Percentiles rank a stretch among this genome's conserved stretches.
These are phyloP conservation scores for Euthynnus affinis DNA, from an alignment of 2,797 vertebrate species.

Conservation along the genomic window DNA sequence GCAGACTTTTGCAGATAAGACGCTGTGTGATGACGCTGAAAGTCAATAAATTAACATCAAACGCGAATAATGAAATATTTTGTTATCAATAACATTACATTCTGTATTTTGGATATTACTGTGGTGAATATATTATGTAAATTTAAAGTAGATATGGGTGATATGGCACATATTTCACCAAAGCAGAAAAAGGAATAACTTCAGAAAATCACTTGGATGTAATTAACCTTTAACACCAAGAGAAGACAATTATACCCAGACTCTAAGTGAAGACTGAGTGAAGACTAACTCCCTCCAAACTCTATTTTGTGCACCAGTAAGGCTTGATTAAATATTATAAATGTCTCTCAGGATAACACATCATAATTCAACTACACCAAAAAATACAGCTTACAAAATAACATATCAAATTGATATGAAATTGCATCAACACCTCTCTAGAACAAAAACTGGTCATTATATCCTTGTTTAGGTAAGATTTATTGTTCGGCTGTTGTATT, in stretches of 20 bases:
- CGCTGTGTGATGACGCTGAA: rapidly evolving
- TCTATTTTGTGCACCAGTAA: not conserved
- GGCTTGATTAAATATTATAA: not conserved
- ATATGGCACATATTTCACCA: not conserved
- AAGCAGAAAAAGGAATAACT: not conserved
- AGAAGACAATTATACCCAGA: not conserved
- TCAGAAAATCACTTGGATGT: not conserved
- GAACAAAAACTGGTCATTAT: not conserved
- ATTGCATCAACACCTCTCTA: not conserved
- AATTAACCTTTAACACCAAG: not conserved
- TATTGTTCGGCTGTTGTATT: not conserved
- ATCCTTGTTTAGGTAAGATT: not conserved
- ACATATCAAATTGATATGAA: not conserved
- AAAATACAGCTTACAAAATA: not conserved
- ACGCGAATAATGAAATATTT: not conserved
- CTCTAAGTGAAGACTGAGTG: no score
- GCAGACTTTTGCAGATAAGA: not conserved
- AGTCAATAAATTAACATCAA: not conserved
- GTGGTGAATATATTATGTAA: not conserved
- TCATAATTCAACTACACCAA: not conserved
- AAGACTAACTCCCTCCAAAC: no score
- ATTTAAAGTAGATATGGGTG: not conserved
- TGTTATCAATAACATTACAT: not conserved
- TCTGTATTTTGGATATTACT: not conserved
- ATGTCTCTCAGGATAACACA: not conserved